These are phyloP conservation scores for Odontamblyopus lacepedii DNA, from an alignment of 2,797 vertebrate species.

Conservation along the genomic window DNA sequence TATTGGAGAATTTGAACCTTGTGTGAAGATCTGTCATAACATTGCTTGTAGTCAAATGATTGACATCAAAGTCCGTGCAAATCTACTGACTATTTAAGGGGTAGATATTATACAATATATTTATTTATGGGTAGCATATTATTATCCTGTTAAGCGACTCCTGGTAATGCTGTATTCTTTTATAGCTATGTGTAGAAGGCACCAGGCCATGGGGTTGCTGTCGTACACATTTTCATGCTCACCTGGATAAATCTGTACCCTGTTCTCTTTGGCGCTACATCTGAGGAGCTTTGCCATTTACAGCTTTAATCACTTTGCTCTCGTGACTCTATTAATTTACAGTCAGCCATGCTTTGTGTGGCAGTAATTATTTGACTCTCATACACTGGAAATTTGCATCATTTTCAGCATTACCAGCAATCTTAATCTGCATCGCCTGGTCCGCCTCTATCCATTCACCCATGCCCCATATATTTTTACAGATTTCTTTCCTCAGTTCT, in stretches of 20 bases:
- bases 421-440: too few relatives aligned
- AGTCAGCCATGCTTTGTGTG: neutral
- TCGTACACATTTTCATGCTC: neutral
- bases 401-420: neutral
- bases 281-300: slow-evolving; percentile 13
- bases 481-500: too few relatives aligned
- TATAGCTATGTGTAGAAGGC: too few relatives aligned
- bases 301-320: slow-evolving; percentile 8
- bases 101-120: too few relatives aligned
- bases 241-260: neutral
- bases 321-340: slow-evolving; percentile 13
- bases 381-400: neutral
- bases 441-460: too few relatives aligned
- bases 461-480: too few relatives aligned
- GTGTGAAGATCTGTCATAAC: slow-evolving; percentile 1
- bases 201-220: neutral
- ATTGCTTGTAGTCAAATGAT: neutral
- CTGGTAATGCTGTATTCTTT: too few relatives aligned
- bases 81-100: too few relatives aligned
- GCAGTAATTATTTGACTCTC: slow-evolving; percentile 5
- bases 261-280: neutral
- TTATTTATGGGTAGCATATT: too few relatives aligned
- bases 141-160: too few relatives aligned
- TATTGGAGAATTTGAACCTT: neutral
- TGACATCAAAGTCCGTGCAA: too few relatives aligned